Percentiles rank a stretch among this genome's conserved stretches.
Evolutionary conservation across 2,888 invertebrate species (phyloP).

Genomic region (Sussaba pulchella): DNA sequence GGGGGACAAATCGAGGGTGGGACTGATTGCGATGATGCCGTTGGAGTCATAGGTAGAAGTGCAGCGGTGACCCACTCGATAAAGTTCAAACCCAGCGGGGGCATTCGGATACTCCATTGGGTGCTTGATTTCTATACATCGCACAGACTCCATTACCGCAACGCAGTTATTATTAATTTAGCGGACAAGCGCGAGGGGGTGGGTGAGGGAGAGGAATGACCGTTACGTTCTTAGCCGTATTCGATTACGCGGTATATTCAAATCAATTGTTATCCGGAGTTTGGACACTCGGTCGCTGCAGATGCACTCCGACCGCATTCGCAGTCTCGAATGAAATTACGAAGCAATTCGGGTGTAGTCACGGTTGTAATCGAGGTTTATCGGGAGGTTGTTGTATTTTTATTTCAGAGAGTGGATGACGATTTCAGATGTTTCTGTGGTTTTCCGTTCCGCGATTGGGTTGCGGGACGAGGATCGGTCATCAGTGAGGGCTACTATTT

Average conservation of each 20-base stretch:
- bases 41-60: slow-evolving; percentile 29
- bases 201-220: slow-evolving; percentile 35
- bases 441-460: too few relatives aligned
- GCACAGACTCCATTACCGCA: slow-evolving; percentile 6
- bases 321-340: slow-evolving; percentile 78
- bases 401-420: too few relatives aligned
- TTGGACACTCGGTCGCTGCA: slow-evolving; percentile 64
- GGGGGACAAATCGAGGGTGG: slow-evolving; percentile 3
- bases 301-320: slow-evolving; percentile 67
- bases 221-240: slow-evolving; percentile 69
- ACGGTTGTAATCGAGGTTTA: slow-evolving; percentile 10
- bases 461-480: too few relatives aligned
- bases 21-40: slow-evolving; percentile 42
- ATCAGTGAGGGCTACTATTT: too few relatives aligned
- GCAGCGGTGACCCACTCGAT: slow-evolving; percentile 52
- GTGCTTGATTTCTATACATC: slow-evolving; percentile 13
- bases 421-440: too few relatives aligned
- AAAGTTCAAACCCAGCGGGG: slow-evolving; percentile 53
- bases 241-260: slow-evolving; percentile 75
- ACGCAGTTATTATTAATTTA: slow-evolving; percentile 31
- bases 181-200: not conserved
- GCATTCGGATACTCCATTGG: slow-evolving; percentile 34
- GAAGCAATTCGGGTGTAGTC: slow-evolving; percentile 75
- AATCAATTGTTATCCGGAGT: slow-evolving; percentile 74
- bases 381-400: too few relatives aligned